phyloP scores from a whole-genome alignment of 2,888 invertebrate species.

The Caradrina kadenii region DNA sequence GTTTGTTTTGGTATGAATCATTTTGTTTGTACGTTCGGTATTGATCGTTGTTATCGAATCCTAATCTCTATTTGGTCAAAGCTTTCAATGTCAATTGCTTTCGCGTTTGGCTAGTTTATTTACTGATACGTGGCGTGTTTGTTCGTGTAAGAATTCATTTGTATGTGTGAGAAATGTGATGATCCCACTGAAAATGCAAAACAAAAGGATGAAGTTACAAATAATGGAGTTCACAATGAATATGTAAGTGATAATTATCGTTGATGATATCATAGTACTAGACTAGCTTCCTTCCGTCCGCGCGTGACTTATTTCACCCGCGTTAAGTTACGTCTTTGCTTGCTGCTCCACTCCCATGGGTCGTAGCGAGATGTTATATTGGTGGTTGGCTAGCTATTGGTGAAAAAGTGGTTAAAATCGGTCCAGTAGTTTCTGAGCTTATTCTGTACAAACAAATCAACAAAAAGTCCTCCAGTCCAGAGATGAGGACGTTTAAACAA shows the following conservation, averaged over 20 bases:
- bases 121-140: constrained; percentile 13
- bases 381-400: too few relatives aligned
- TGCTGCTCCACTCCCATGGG: too few relatives aligned
- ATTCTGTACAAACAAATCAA: too few relatives aligned
- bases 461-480: too few relatives aligned
- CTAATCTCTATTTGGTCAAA: constrained; percentile 62
- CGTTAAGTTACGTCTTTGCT: too few relatives aligned
- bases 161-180: constrained; percentile 6
- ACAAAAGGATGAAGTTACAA: not conserved
- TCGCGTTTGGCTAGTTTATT: constrained; percentile 31
- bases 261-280: not conserved
- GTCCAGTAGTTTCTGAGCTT: too few relatives aligned
- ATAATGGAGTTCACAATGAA: not conserved
- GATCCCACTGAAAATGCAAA: not conserved
- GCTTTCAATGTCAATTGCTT: constrained; percentile 63
- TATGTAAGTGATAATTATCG: constrained; percentile 6
- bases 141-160: constrained; percentile 3
- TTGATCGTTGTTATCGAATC: constrained; percentile 56
- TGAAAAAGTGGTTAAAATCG: too few relatives aligned
- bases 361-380: too few relatives aligned
- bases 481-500: too few relatives aligned
- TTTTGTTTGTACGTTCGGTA: constrained; percentile 27
- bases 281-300: too few relatives aligned
- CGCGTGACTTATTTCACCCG: too few relatives aligned
- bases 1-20: constrained; percentile 13